Evolutionary conservation across 2,113 vertebrate species (phyloP).

Genomic region (Ailurus styani): DNA sequence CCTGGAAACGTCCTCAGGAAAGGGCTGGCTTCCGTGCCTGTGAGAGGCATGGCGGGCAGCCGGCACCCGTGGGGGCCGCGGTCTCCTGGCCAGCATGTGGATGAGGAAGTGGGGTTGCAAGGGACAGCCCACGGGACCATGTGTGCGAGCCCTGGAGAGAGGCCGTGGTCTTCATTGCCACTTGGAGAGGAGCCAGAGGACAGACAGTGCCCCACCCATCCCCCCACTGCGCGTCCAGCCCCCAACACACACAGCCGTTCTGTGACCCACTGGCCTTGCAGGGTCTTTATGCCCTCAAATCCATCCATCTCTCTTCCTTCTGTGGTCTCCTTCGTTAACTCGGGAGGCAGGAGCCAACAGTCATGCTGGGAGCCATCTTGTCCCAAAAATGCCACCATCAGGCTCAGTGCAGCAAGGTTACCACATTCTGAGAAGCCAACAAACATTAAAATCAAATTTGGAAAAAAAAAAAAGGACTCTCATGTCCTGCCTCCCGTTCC

Average conservation of each 20-base stretch:
- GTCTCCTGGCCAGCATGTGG: neutral
- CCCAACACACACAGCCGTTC: neutral
- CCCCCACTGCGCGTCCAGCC: neutral
- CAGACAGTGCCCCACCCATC: neutral
- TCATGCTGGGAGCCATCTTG: neutral
- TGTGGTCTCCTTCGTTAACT: too few species aligned
- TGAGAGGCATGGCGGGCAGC: accelerated
- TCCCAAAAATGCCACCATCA: neutral
- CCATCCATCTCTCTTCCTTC: neutral
- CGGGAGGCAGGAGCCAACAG: neutral
- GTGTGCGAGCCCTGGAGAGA: accelerated
- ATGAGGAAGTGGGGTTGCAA: accelerated
- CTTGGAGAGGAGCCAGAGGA: too few species aligned
- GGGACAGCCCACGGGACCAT: accelerated
- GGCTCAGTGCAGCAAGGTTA: neutral
- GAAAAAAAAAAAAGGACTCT: neutral
- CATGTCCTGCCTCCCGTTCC: neutral
- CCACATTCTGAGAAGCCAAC: neutral
- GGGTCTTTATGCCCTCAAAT: neutral
- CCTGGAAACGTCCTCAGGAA: neutral
- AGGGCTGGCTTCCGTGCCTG: neutral
- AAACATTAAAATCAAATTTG: neutral
- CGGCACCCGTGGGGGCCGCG: accelerated
- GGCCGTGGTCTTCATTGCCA: too few species aligned
- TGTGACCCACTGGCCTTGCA: too few species aligned